A percentile compares a stretch with the other conserved stretches of the same genome.
phyloP scores from a whole-genome alignment of 2,113 vertebrate species.

The Clupea harengus region DNA sequence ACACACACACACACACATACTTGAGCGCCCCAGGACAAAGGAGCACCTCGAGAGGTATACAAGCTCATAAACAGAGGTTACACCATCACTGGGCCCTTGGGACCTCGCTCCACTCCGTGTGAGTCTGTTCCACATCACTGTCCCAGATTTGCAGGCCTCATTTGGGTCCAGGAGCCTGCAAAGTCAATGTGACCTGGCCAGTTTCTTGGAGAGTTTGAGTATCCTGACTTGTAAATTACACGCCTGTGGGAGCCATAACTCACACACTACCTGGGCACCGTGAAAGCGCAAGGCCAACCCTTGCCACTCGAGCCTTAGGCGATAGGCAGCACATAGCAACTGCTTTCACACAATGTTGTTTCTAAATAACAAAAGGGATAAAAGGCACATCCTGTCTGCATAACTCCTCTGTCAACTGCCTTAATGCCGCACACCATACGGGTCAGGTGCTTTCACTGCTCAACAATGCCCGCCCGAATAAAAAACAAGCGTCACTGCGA shows the following conservation, averaged over 20 bases:
- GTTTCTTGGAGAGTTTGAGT: slow-evolving; percentile 19
- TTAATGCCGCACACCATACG: not conserved
- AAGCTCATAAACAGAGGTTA: slow-evolving; percentile 18
- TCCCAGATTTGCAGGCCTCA: not conserved
- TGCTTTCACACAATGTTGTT: not conserved
- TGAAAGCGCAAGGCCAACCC: not conserved
- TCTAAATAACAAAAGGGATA: not conserved
- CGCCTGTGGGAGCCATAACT: not conserved
- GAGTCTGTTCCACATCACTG: slow-evolving; percentile 27
- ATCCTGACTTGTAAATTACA: not conserved
- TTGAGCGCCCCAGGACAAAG: not conserved
- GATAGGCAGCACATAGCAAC: not conserved
- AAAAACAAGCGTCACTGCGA: not conserved
- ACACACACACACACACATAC: not conserved
- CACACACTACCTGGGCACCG: not conserved
- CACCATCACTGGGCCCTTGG: slow-evolving; percentile 3
- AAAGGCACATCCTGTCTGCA: slow-evolving; percentile 2
- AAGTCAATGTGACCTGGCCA: slow-evolving; percentile 25
- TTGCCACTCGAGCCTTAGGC: not conserved
- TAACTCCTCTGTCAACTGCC: not conserved
- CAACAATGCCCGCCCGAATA: not conserved
- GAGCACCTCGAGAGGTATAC: not conserved
- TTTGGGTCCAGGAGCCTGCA: not conserved
- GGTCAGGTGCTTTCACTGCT: not conserved
- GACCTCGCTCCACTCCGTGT: not conserved